Evolutionary conservation across 2,113 vertebrate genomes (phyloP), one percentile per base, ranked within the genome.

Genomic region (Heterotis niloticus): DNA sequence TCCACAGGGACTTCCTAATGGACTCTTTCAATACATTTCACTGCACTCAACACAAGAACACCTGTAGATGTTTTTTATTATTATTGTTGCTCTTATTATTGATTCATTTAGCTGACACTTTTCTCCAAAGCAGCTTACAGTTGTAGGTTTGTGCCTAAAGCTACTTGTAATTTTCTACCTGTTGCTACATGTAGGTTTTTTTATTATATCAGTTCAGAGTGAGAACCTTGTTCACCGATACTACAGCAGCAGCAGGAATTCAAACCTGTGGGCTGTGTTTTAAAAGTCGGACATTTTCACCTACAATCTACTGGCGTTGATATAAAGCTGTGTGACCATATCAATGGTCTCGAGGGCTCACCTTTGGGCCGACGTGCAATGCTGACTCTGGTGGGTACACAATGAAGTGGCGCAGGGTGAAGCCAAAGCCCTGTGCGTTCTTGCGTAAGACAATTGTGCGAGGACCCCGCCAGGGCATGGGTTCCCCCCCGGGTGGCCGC

Each of bases 361-460:
- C 97, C 95, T 95, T 96, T 84, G 93, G 70, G 84, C 86, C 86
- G 81, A 90, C 89, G 87, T 94, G 95, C 85, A 98, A 89, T 0
- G 95, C 92, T 0, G 98, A 98, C 86, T 98, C 97, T 0, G 98
- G 98, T 0, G 98, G 98, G 91, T 99, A 99, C 71, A 99, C 97
- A 14, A 99, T 99, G 92, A 99, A 99, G 88, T 99, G 98, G 7
- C 98, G 96, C 5, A 98, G 88, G 5, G 97, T 99, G 91, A 99
- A 99, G 66, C 97, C 98, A 0, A 98, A 99, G 0, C 97, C 96
- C 90, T 96, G 95, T 2, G 88, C 87, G 86, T 92, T 97, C 86
- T 99, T 98, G 73, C 79, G 95, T 81, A 99, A 94, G 82, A 94
- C 86, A 90, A 99, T 88, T 0, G 96, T 96, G 85, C 88, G 92